Conservation (phyloP, 2,797 vertebrate species). For the Alcedo quadribrachys region DNA sequence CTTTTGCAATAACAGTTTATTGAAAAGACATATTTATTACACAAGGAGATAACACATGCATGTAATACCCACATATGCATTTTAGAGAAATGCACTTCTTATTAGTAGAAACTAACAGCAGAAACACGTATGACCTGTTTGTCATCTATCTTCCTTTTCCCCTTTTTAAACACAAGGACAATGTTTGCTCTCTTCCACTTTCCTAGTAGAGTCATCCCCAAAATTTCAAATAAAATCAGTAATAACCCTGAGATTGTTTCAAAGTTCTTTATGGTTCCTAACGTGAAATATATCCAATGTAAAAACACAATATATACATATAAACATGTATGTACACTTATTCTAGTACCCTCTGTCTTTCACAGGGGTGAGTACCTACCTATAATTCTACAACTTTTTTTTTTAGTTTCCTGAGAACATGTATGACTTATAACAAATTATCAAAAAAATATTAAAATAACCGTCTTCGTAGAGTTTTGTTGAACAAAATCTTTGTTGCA, state of each 20-base stretch:
- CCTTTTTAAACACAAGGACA: not conserved
- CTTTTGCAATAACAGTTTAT: not conserved
- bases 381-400: not conserved
- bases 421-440: not conserved
- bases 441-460: not conserved
- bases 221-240: not conserved
- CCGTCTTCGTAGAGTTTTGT: rapidly evolving
- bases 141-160: not conserved
- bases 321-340: not conserved
- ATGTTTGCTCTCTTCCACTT: not conserved
- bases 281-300: not conserved
- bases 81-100: not conserved
- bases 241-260: not conserved
- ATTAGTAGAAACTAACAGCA: not conserved
- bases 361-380: rapidly evolving
- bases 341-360: not conserved
- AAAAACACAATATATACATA: rapidly evolving
- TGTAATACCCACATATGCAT: not conserved
- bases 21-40: not conserved
- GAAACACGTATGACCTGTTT: not conserved
- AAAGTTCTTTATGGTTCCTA: rapidly evolving
- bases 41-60: not conserved
- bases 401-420: not conserved
- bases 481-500: not conserved
- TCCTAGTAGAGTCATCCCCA: rapidly evolving